phyloP scores from a whole-genome alignment of 2,797 vertebrate species.

The Labeo calbasu region DNA sequence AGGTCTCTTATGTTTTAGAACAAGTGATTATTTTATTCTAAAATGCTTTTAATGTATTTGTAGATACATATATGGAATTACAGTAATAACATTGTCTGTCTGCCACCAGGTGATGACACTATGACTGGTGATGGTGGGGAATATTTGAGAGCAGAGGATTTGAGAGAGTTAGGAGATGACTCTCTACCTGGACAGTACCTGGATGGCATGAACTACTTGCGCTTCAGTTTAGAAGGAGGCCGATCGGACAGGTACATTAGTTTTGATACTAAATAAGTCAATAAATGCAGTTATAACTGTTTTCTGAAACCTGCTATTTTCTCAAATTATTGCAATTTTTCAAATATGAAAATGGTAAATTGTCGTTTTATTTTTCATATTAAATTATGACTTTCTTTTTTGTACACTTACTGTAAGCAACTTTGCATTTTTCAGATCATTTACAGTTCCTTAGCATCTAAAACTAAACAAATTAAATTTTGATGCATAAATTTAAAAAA shows the following conservation, averaged over 20 bases:
- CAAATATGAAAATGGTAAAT: neutral
- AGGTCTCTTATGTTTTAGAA: neutral
- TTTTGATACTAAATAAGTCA: neutral
- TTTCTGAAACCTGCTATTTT: neutral
- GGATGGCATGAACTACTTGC: slow-evolving; percentile 96
- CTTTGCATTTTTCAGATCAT: neutral
- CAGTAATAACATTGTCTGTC: slow-evolving; percentile 5
- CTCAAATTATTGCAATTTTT: neutral
- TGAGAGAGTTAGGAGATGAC: slow-evolving; percentile 95
- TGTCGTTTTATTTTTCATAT: neutral
- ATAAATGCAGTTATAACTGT: neutral
- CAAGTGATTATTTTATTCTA: neutral
- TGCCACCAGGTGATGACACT: slow-evolving; percentile 89
- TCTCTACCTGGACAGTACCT: slow-evolving; percentile 95
- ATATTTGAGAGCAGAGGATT: slow-evolving; percentile 93
- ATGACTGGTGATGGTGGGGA: slow-evolving; percentile 97
- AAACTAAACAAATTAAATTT: neutral
- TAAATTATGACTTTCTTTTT: neutral
- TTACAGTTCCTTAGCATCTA: neutral
- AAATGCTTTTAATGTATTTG: neutral
- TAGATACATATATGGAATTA: neutral
- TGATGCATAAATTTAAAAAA: no score
- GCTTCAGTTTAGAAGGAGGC: slow-evolving; percentile 92
- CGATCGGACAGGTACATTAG: slow-evolving; percentile 88
- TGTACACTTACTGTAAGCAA: neutral